Base-by-base conservation (phyloP, 2,113 vertebrate species). In the Pedionomus torquatus region DNA sequence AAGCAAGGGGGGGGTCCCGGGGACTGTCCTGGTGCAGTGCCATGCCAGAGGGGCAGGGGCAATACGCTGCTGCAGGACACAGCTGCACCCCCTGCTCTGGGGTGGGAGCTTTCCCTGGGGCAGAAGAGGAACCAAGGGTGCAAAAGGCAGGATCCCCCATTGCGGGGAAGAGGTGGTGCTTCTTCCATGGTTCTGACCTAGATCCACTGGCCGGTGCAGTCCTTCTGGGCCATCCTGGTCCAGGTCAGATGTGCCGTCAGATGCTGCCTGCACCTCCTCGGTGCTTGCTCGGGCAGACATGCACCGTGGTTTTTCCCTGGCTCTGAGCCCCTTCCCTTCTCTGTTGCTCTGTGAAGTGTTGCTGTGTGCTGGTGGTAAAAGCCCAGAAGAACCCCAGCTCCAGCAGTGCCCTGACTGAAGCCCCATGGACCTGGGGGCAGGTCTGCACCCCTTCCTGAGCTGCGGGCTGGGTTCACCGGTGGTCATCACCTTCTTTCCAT, bases 291-390 rank as follows among this genome's bases (percentile, higher is more conserved):
- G 39, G 28, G 28, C 58, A 68, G 55, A 37, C 18, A 30, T 2
- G 9, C 11, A 7, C 0, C 0, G 13, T 3, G 4, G 9, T 55
- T 65, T 60, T 54, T 18, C 39, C 64, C n/a, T 25, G 18, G 7
- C 13, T 58, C 43, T 7, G 37, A 39, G 10, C 46, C 60, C 1
- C 0, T 48, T 65, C n/a, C 24, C 19, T 28, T 35, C 52, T 74
- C 41, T n/a, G n/a, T n/a, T n/a, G n/a, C n/a, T n/a, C n/a, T 13
- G 5, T 1, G 9, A 15, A 16, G 24, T 8, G 30, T 5, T n/a
- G 2, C 31, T 17, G 39, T 61, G 55, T 7, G 0, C 66, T 75
- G 68, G 39, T 46, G 54, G 69, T 20, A 28, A 41, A 55, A 37
- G 49, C 55, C 17, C 54, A 55, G 78, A 43, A 43, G 68, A 1